phyloP scores from a whole-genome alignment of 2,888 invertebrate genomes.

The Dasysyrphus tricinctus region DNA sequence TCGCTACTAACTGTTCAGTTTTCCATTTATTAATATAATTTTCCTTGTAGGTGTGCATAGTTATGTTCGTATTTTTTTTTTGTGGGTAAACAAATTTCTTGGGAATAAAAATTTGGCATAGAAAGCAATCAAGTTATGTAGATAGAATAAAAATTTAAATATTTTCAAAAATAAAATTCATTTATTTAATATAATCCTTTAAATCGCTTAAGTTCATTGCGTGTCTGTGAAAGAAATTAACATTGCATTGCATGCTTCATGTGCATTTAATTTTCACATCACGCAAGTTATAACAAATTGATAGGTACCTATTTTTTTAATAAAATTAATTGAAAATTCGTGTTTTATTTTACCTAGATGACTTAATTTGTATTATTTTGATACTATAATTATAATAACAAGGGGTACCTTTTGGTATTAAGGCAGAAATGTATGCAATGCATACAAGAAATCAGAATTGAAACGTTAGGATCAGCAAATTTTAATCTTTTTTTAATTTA shows the following conservation, averaged over 20 bases:
- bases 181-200: neutral
- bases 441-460: too few species aligned
- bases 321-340: neutral
- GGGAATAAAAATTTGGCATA: neutral
- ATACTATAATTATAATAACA: too few species aligned
- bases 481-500: too few species aligned
- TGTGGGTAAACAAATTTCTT: neutral
- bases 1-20: conserved; percentile 26
- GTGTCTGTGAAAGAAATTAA: neutral
- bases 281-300: neutral
- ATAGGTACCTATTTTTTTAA: neutral
- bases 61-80: neutral
- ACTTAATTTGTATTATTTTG: too few species aligned
- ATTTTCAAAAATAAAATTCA: neutral
- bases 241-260: neutral
- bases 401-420: too few species aligned
- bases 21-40: conserved; percentile 22
- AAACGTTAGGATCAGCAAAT: too few species aligned
- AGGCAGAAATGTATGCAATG: too few species aligned
- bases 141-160: neutral
- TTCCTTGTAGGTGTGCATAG: neutral
- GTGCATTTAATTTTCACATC: neutral
- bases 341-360: neutral
- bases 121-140: neutral
- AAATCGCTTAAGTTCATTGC: neutral